Base-by-base conservation (phyloP, 35 echinoderm and acorn worm genomes). In the Chiridota heheva region DNA sequence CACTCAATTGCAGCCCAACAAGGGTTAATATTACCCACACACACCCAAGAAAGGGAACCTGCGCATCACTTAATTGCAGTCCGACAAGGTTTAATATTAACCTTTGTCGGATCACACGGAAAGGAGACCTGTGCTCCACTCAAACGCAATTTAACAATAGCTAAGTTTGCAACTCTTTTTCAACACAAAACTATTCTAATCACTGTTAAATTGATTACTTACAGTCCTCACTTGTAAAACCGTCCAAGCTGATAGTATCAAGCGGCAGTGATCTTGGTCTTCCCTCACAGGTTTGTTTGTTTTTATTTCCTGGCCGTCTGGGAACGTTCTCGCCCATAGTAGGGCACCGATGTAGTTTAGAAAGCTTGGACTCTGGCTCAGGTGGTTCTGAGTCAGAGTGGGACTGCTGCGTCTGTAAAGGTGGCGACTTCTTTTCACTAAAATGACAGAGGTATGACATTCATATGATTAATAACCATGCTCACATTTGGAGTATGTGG, bases 321-420 rank as follows among this genome's bases (percentile, higher is more conserved):
- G 62, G 75, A 31, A 78, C 75, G 34, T 49, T 57, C 42, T 78
- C 75, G 51, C 75, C 75, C 75, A 78, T 78, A 78, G 75, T 78
- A 59, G 75, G 75, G 53, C 75, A 78, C 35, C 75, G 46, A 37
- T 78, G 75, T 22, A 78, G 53, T 58, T 35, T 37, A 5, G 38
- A 59, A 36, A 78, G 53, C 36, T 78, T 78, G 53, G 58, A 60
- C 75, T 78, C 53, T 27, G 75, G 75, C 75, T 78, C 75, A 0
- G 75, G 75, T 0, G 75, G 75, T 42, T 78, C 75, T 15, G 75
- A 78, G 55, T 78, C 75, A 3, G 75, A 78, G 55, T 40, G 75
- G 10, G 75, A 78, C 28, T 58, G 75, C 33, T 78, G 75, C 1
- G 31, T 78, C n/a, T 78, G 75, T 20, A 78, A 25, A 10, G 39